Conservation (phyloP, 1,140 invertebrate genomes). For the Eurytemora carolleeae region DNA sequence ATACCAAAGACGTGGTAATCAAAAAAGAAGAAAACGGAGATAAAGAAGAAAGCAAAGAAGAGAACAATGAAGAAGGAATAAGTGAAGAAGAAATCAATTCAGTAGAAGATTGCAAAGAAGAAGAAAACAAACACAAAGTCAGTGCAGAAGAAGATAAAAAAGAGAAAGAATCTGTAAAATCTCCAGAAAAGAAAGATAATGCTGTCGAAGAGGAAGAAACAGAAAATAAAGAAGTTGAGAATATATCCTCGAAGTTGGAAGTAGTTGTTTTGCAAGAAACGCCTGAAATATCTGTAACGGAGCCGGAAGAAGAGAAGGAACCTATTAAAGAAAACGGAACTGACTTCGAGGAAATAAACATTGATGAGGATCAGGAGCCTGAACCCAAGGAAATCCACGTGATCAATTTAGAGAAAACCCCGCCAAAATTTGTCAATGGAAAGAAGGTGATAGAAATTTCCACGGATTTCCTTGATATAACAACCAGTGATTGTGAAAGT, state of each 20-base stretch:
- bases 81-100: constrained; percentile 25
- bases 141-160: constrained; percentile 16
- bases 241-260: no score
- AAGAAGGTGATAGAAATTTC: not conserved
- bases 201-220: not conserved
- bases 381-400: no score
- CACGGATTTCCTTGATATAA: constrained; percentile 20
- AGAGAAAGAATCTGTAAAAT: not conserved
- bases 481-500: constrained; percentile 27
- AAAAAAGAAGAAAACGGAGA: constrained; percentile 18
- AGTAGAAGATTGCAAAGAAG: constrained; percentile 11
- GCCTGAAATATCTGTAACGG: constrained; percentile 16
- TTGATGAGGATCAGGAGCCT: no score
- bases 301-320: no score
- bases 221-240: not conserved
- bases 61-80: constrained; percentile 27
- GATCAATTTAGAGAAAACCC: no score
- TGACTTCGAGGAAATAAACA: no score
- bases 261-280: no score
- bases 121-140: no score
- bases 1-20: no score
- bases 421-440: no score
- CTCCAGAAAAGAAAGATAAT: not conserved
- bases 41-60: constrained; percentile 9
- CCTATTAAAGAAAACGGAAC: no score